Evolutionary conservation across 1,140 invertebrate genomes (phyloP).

Genomic region (Drosophila kanapiae): DNA sequence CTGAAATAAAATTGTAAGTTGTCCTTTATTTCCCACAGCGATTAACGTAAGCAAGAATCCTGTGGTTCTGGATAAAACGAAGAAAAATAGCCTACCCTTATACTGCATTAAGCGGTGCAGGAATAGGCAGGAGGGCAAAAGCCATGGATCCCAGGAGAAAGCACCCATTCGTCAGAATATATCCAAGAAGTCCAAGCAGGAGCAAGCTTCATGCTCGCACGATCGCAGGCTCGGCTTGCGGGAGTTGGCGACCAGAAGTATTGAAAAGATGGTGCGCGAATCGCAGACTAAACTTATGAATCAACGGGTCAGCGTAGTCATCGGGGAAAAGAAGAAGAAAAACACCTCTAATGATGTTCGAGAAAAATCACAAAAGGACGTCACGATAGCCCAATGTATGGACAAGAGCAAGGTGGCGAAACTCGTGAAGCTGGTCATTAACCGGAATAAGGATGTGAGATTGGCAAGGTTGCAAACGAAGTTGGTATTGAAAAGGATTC

Average conservation of each 20-base stretch:
- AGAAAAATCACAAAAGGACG: too few species aligned
- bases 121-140: not conserved
- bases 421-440: not conserved
- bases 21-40: not conserved
- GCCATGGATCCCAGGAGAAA: not conserved
- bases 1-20: not conserved
- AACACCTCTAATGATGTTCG: not conserved
- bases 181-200: not conserved
- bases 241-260: not conserved
- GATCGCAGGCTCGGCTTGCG: not conserved
- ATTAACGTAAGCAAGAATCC: not conserved
- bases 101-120: not conserved
- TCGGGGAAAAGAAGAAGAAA: too few species aligned
- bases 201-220: too few species aligned
- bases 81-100: not conserved
- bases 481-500: not conserved
- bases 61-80: not conserved
- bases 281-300: not conserved
- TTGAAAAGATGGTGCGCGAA: slow-evolving; percentile 10
- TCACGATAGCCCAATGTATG: not conserved
- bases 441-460: not conserved
- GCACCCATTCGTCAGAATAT: slow-evolving; percentile 1
- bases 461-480: not conserved
- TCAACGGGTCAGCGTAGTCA: not conserved
- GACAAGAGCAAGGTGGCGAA: not conserved